Base-by-base conservation (phyloP, 2,113 vertebrate species). In the Balaeniceps rex region DNA sequence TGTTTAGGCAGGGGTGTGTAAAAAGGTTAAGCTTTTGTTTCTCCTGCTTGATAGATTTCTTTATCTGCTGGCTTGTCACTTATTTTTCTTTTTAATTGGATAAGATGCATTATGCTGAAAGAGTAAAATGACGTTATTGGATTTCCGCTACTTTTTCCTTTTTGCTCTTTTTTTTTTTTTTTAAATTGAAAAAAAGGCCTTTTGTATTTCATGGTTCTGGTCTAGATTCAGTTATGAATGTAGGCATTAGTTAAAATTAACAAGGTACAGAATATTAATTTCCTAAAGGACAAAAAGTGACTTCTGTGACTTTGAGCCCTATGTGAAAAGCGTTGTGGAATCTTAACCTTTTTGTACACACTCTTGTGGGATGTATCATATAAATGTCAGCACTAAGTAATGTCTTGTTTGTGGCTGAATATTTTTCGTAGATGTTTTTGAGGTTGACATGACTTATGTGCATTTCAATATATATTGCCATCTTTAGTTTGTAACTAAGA, bases 401-500 rank as follows among this genome's bases (percentile, higher is more conserved):
- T 97, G 98, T 99, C 98, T 98, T 98, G 98, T 99, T 98, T 97
- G 98, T 98, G 98, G 98, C 98, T 98, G 97, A 98, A 98, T 98
- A 98, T 98, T 98, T 98, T 99, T 97, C 94, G 98, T 99, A 98
- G 98, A 97, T 98, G 98, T 98, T 98, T 98, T 98, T 98, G 98
- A 98, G 98, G 98, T 98, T 98, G 98, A 98, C 98, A 98, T 98
- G 98, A 97, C 97, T 97, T 98, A 98, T 1, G 98, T 98, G 98
- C 98, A 98, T 98, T 99, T 98, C 98, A 98, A 98, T 98, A 98
- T 98, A 98, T 99, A 98, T 99, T 98, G 98, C 98, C 97, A 98
- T 99, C 98, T 98, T 98, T 98, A 98, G 98, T 98, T 98, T 98
- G 98, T 98, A 98, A 98, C 97, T 98, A 98, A 98, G 97, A 97